Evolutionary conservation across 1,140 invertebrate genomes (phyloP).

Genomic region (Saccostrea glomerata): DNA sequence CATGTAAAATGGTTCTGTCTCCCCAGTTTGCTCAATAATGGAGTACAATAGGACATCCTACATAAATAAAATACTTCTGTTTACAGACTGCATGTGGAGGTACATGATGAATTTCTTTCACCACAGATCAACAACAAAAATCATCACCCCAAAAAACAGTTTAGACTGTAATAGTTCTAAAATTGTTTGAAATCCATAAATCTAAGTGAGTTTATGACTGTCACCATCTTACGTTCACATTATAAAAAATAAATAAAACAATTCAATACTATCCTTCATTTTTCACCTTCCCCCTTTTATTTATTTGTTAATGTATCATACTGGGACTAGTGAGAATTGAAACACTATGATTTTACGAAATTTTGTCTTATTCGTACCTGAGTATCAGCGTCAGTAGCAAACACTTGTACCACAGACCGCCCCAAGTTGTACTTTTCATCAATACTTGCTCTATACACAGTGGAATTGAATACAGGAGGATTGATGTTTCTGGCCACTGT

Average conservation of each 20-base stretch:
- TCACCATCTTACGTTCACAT: neutral
- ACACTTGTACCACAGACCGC: conserved; percentile 88
- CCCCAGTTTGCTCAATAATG: conserved; percentile 50
- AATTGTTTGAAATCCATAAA: too few relatives aligned
- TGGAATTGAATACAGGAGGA: conserved; percentile 87
- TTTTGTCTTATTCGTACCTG: neutral
- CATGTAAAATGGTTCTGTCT: conserved; percentile 68
- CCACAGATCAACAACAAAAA: too few relatives aligned
- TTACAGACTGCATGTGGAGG: neutral
- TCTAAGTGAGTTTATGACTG: too few relatives aligned
- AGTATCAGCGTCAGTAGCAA: conserved; percentile 74
- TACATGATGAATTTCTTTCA: too few relatives aligned
- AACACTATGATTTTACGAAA: neutral
- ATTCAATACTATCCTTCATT: neutral
- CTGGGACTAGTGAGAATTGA: too few relatives aligned
- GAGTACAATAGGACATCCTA: conserved; percentile 66
- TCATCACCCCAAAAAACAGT: too few relatives aligned
- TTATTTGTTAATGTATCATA: too few relatives aligned
- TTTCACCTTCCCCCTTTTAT: too few relatives aligned
- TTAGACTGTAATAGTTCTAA: too few relatives aligned
- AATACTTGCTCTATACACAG: conserved; percentile 85
- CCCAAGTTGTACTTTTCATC: conserved; percentile 89
- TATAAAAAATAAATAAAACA: neutral
- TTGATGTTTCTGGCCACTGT: conserved; percentile 87
- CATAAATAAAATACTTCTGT: conserved; percentile 39